Evolutionary conservation across 2,888 invertebrate species (phyloP), one percentile per base, ranked within the genome.

Genomic region (Erpobdella octoculata): DNA sequence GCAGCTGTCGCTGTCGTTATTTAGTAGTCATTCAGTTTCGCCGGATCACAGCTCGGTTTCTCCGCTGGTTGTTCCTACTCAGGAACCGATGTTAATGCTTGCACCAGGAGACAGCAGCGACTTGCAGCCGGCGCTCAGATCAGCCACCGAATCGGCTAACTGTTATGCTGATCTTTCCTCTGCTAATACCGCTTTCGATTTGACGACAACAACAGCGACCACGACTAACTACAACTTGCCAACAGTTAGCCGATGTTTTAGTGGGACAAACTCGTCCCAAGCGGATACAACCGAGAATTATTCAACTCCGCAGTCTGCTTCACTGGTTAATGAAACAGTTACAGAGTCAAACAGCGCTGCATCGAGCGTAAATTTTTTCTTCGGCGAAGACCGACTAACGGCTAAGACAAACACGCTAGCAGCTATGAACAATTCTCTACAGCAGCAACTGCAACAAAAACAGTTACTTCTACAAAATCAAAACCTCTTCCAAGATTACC

Each of bases 341-440:
- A 21, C 53, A 53, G 53, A 53, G 8, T 53, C 53, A n/a, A 53
- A 53, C 53, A 53, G 53, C 53, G 53, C 53, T 15, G 28, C 53
- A 6, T 53, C 53, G 53, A 67, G 21, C 46, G 67, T 67, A 3
- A 28, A 67, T 15, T 67, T 69, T 33, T 58, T 35, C 69, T 58
- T 69, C 58, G 58, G 58, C 46, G 58, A 69, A 21, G 58, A 69
- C 48, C 48, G 58, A 58, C 4, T 69, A 15, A 36, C 35, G 33
- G 35, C 62, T 31, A 2, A n/a, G 33, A 18, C 31, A n/a, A 31
- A 28, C 0, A 31, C 62, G 35, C 28, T 2, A 8, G 31, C 62
- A 31, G 3, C n/a, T 5, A 31, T 31, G 35, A 9, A 9, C 31
- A 28, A 62, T 9, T 35, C 31, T 1, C 62, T 33, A 31, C 62